A percentile compares a stretch with the other conserved stretches of the same genome.
Conservation (phyloP, 2,888 invertebrate genomes). For the Drosophila rubida region DNA sequence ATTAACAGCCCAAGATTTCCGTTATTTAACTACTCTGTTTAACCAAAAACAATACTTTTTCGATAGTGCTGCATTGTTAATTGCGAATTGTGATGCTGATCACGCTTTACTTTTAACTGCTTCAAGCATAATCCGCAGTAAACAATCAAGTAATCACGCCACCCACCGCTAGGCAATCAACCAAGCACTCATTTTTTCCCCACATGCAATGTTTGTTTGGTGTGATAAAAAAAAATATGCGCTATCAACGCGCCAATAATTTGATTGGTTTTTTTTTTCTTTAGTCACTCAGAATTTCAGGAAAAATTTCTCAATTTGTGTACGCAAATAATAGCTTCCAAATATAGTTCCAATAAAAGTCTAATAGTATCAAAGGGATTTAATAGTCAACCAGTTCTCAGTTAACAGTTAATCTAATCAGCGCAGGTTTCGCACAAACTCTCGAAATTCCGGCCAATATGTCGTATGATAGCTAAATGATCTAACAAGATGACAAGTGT, state of each 20-base stretch:
- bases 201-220: conserved; percentile 10
- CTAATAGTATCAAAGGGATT: background rate
- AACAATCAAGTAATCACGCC: conserved; percentile 48
- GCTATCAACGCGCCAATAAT: conserved; percentile 48
- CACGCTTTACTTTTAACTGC: background rate
- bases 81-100: conserved; percentile 1
- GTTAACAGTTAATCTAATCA: background rate
- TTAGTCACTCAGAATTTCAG: background rate
- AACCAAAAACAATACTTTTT: background rate
- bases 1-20: conserved; percentile 13
- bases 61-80: conserved; percentile 20
- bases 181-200: conserved; percentile 8
- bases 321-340: background rate
- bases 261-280: conserved; percentile 28
- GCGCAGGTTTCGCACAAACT: background rate
- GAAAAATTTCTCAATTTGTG: background rate
- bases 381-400: background rate
- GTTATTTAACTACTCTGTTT: background rate
- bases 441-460: too few species aligned
- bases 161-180: conserved; percentile 33
- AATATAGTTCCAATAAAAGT: background rate
- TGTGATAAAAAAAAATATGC: conserved; percentile 22
- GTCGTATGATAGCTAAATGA: background rate
- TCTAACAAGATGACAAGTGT: background rate
- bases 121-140: too few species aligned